phyloP scores from a whole-genome alignment of 2,113 vertebrate species.

The Arothron firmamentum region DNA sequence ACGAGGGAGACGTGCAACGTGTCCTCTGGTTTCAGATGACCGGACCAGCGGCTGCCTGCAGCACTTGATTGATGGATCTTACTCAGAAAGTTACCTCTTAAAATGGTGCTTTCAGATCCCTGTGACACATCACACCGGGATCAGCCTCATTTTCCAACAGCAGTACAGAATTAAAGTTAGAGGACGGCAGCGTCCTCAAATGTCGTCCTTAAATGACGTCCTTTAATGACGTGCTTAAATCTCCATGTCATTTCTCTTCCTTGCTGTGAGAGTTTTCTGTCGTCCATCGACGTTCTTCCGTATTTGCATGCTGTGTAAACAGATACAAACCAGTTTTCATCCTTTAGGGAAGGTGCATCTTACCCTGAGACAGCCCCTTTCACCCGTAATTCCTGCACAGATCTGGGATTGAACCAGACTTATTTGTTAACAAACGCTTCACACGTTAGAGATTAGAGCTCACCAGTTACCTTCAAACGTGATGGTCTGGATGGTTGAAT shows the following conservation, averaged over 20 bases:
- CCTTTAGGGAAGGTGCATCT: no score
- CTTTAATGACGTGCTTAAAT: no score
- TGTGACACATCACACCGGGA: not conserved
- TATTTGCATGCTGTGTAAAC: constrained; percentile 6
- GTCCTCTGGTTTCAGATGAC: constrained; percentile 13
- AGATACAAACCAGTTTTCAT: not conserved
- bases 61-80: constrained; percentile 18
- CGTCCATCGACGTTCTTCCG: not conserved
- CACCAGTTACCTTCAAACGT: no score
- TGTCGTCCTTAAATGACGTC: no score
- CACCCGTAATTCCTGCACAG: no score
- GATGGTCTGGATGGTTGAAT: no score
- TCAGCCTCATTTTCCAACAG: not conserved
- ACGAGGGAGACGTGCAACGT: constrained; percentile 39
- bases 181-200: no score
- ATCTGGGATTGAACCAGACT: no score
- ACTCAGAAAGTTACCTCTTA: constrained; percentile 22
- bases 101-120: not conserved
- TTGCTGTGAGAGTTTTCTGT: not conserved
- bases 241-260: no score
- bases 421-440: no score
- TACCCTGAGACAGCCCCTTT: no score
- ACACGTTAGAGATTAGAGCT: no score
- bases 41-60: not conserved
- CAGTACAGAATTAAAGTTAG: not conserved